These are phyloP conservation scores for Prolemur simus DNA, from an alignment of 2,113 vertebrate species.

Conservation along the genomic window DNA sequence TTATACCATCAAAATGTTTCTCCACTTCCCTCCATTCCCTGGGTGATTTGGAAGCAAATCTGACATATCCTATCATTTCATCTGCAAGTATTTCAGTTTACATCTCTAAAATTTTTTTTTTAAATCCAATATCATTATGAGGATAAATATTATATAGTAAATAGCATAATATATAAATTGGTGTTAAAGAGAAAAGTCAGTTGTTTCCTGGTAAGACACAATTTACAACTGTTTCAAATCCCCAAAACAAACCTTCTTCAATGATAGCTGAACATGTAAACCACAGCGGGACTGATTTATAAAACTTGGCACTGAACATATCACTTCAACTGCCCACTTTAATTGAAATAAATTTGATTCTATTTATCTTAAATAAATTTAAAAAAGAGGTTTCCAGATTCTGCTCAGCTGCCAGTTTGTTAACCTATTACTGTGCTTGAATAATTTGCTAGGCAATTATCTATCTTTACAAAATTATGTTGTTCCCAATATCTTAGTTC, in stretches of 20 bases:
- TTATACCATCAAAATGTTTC: not conserved
- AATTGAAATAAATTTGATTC: not conserved
- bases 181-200: not conserved
- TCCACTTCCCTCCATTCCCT: not conserved
- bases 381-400: not conserved
- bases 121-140: not conserved
- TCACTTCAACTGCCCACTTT: not conserved
- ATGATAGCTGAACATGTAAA: not conserved
- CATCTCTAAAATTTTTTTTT: not conserved
- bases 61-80: not conserved
- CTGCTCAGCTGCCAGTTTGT: not conserved
- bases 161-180: not conserved
- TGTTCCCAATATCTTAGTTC: not conserved
- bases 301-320: not conserved
- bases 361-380: conserved; percentile 35
- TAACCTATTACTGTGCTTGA: not conserved
- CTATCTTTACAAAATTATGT: not conserved
- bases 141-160: not conserved
- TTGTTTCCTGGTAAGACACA: not conserved
- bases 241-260: not conserved
- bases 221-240: not conserved
- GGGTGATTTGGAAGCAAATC: not conserved
- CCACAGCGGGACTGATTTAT: not conserved
- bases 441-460: not conserved
- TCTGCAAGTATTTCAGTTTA: not conserved